Evolutionary conservation across 2,113 vertebrate genomes (phyloP), one percentile per base, ranked within the genome.

Genomic region (Aplodontia rufa): DNA sequence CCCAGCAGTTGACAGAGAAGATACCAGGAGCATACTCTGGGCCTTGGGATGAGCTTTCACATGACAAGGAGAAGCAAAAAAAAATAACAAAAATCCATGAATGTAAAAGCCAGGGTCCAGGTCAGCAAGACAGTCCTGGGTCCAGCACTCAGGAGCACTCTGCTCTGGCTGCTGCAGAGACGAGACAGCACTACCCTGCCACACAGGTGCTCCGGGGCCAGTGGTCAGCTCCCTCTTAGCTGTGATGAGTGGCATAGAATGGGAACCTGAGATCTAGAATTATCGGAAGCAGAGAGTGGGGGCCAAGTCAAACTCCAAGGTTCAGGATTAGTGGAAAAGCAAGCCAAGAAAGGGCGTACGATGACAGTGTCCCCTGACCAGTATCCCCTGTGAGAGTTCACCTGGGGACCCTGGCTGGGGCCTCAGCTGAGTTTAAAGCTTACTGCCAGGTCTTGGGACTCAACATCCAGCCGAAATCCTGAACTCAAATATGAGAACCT

Each of bases 181-280:
- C 0, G 0, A 35, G 6, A 4, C 28, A 5, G 3, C 55, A 3
- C 8, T 1, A 3, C 13, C 6, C 6, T 11, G 16, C 37, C 5
- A 0, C 0, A 11, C 2, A 82, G 47, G 53, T 4, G 1, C 11
- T 47, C 5, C 0, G 6, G 62, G 12, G 12, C 28, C 30, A 6
- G 12, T 6, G 3, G 16, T 55, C 11, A 8, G 9, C 26, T 20
- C 10, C 0, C 0, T 28, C n/a, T 35, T 4, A 28, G 13, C 22
- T 37, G 6, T 20, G 22, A 40, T 28, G 16, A 24, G 28, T 1
- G 9, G 24, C 0, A 11, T 0, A 0, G 3, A 24, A 45, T 19
- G 30, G 55, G 13, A 83, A 42, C 0, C 24, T 1, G 0, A 20
- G 1, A 22, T n/a, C 60, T 37, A 0, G 5, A 8, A 35, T 16